phyloP scores from a whole-genome alignment of 2,888 invertebrate genomes.

The Drosophila diplacantha region DNA sequence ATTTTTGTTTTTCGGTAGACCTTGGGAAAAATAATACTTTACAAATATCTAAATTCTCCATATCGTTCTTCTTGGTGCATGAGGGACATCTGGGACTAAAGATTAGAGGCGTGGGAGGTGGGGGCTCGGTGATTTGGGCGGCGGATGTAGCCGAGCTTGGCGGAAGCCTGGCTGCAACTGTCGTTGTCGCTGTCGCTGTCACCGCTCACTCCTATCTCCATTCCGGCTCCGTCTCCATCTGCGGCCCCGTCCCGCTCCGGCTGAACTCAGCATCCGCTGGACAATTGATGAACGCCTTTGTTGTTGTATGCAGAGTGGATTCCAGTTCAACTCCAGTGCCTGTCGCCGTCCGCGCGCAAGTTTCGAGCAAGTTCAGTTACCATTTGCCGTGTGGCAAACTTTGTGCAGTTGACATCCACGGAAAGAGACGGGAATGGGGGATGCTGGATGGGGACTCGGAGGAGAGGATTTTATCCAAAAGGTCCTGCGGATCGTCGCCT shows the following conservation, averaged over 20 bases:
- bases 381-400: slow-evolving; percentile 70
- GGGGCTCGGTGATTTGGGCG: slow-evolving; percentile 14
- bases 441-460: slow-evolving; percentile 3
- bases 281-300: slow-evolving; percentile 68
- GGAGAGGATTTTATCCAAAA: slow-evolving; percentile 31
- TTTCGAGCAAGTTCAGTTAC: slow-evolving; percentile 53
- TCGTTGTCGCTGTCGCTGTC: slow-evolving; percentile 25
- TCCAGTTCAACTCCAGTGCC: slow-evolving; percentile 37
- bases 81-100: neutral
- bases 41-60: neutral
- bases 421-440: neutral
- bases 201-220: slow-evolving; percentile 24
- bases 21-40: too few relatives aligned
- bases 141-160: slow-evolving; percentile 54
- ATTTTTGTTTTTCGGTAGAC: neutral
- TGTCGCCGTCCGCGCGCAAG: slow-evolving; percentile 29
- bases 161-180: slow-evolving; percentile 53
- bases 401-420: slow-evolving; percentile 57
- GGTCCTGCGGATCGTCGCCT: slow-evolving; percentile 52
- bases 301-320: slow-evolving; percentile 50
- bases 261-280: slow-evolving; percentile 69
- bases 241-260: slow-evolving; percentile 12
- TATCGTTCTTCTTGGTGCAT: slow-evolving; percentile 1
- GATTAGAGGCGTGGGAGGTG: neutral
- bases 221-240: slow-evolving; percentile 4